These are phyloP conservation scores for Papilio glaucus DNA, from an alignment of 1,140 invertebrate genomes.

Conservation along the genomic window DNA sequence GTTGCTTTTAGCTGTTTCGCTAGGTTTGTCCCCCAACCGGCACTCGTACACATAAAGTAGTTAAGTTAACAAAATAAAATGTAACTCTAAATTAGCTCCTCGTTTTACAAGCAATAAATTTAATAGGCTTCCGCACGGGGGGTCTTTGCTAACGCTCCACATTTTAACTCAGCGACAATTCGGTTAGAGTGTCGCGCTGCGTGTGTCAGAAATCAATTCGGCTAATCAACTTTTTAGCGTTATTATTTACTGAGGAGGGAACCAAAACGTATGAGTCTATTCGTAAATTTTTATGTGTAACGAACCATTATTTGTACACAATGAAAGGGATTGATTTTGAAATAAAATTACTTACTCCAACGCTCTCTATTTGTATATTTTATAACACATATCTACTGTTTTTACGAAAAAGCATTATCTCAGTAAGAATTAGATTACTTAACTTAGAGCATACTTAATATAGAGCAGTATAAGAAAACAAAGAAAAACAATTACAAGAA, in stretches of 20 bases:
- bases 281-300: slow-evolving; percentile 15
- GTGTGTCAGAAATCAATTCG: slow-evolving; percentile 59
- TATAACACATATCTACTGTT: too few species aligned
- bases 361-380: neutral
- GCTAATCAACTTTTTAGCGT: slow-evolving; percentile 66
- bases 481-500: too few species aligned
- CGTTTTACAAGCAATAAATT: slow-evolving; percentile 82
- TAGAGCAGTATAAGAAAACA: too few species aligned
- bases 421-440: too few species aligned
- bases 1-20: slow-evolving; percentile 48
- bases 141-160: slow-evolving; percentile 60
- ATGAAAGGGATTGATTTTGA: neutral
- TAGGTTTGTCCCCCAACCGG: slow-evolving; percentile 61
- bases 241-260: slow-evolving; percentile 59
- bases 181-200: slow-evolving; percentile 47
- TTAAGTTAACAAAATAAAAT: slow-evolving; percentile 81
- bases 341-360: neutral
- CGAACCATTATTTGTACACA: slow-evolving; percentile 26
- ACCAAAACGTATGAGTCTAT: neutral
- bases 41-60: slow-evolving; percentile 64
- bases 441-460: too few species aligned
- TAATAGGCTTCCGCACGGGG: slow-evolving; percentile 66
- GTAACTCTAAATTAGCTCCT: slow-evolving; percentile 79
- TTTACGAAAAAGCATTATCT: too few species aligned
- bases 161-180: slow-evolving; percentile 74